Base-by-base conservation (phyloP, 1,140 invertebrate species). In the Drosophila nannoptera region DNA sequence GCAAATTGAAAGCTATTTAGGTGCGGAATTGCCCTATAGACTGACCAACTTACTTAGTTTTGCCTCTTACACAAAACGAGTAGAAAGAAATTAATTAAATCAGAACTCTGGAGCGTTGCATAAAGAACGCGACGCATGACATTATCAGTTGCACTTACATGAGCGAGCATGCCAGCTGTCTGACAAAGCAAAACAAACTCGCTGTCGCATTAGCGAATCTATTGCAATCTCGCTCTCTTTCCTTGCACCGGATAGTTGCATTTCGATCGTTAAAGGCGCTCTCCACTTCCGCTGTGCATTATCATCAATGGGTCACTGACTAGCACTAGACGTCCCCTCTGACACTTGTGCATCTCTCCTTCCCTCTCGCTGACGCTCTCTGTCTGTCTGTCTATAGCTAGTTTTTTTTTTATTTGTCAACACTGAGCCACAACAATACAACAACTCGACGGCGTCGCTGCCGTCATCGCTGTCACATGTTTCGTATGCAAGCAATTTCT, bases 401-500 rank as follows among this genome's bases (percentile, higher is more conserved):
- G 11, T 12, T 12, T 42, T 40, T 40, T 6, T 69, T 53, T 53
- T 31, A 53, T 75, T 76, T 73, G 46, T 64, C 74, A 59, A 65
- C 73, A 66, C 45, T 75, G 12, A 56, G 33, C 54, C 11, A 16
- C 38, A 43, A 62, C 11, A 53, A 46, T 7, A n/a, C n/a, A 32
- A 68, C 48, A 58, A 50, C 14, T 43, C 9, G 22, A 22, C 38
- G 55, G 33, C 35, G 36, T 38, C 52, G 45, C 53, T 49, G 58
- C 52, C 68, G 78, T 73, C 78, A 76, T 69, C 56, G 60, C 9
- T 54, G 82, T 84, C 81, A 86, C 82, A 86, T 86, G 81, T 80
- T 87, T 61, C 36, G 22, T 67, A 11, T 71, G 78, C 70, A 74
- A 72, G 54, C 81, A 61, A 45, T 60, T 67, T 69, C 14, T 43